These are phyloP conservation scores for Rhopalosiphum nymphaeae DNA, from an alignment of 2,888 invertebrate species.

Conservation along the genomic window DNA sequence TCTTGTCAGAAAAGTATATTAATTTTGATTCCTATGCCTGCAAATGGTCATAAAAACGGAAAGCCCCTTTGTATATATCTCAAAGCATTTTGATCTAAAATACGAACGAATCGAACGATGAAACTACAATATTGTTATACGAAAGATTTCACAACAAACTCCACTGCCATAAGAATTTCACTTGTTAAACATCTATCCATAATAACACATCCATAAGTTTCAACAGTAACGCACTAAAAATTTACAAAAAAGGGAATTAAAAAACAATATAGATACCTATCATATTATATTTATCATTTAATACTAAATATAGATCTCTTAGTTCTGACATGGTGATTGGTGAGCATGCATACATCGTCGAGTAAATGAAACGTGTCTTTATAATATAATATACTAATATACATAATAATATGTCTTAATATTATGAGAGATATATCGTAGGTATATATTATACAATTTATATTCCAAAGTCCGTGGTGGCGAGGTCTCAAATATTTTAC, in stretches of 20 bases:
- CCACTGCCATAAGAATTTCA: background rate
- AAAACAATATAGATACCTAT: background rate
- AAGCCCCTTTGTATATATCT: background rate
- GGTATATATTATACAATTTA: background rate
- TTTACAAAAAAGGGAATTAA: background rate
- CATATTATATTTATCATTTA: background rate
- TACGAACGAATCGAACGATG: background rate
- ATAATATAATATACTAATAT: background rate
- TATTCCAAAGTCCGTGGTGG: background rate
- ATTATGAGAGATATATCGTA: background rate
- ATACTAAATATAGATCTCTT: constrained; percentile 2
- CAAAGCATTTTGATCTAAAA: background rate
- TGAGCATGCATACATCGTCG: background rate
- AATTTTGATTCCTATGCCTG: background rate
- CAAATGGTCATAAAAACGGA: background rate
- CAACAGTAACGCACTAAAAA: background rate
- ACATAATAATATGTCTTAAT: background rate
- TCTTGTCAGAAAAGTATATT: background rate
- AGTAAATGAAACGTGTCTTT: background rate
- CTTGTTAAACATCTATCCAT: background rate
- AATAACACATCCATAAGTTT: background rate
- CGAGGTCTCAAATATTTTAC: background rate
- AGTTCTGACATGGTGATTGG: background rate
- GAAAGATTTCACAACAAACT: background rate
- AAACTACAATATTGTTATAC: background rate